Evolutionary conservation across 2,888 invertebrate species (phyloP).

Genomic region (Heliconius aoede): DNA sequence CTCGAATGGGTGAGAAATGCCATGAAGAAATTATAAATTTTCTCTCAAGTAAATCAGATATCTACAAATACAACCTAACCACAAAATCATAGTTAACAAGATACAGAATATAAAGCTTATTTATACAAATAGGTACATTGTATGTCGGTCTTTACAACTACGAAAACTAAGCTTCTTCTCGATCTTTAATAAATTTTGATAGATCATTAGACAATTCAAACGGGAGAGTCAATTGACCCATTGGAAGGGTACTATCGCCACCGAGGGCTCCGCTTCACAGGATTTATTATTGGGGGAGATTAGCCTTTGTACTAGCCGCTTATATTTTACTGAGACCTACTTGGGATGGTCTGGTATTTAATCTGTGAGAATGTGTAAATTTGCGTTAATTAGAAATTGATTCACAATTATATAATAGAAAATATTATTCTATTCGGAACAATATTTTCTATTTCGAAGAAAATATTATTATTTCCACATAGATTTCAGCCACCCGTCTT

Average conservation of each 20-base stretch:
- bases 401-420: no score
- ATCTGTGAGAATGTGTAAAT: neutral
- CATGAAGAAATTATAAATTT: no score
- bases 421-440: no score
- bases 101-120: neutral
- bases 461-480: no score
- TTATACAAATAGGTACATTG: neutral
- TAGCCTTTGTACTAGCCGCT: slow-evolving; percentile 49
- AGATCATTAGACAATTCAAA: slow-evolving; percentile 42
- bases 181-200: slow-evolving; percentile 25
- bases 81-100: no score
- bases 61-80: no score
- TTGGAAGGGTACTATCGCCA: slow-evolving; percentile 50
- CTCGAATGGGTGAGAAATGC: no score
- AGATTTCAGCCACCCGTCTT: no score
- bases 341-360: neutral
- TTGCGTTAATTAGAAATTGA: no score
- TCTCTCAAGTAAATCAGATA: no score
- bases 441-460: no score
- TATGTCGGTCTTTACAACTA: neutral
- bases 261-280: slow-evolving; percentile 56
- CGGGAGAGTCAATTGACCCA: slow-evolving; percentile 48
- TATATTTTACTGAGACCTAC: slow-evolving; percentile 33
- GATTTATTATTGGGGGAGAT: slow-evolving; percentile 54
- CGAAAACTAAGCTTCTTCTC: slow-evolving; percentile 3